Percentiles rank a stretch among this genome's conserved stretches.
These are phyloP conservation scores for Scleropages formosus DNA, from an alignment of 2,797 vertebrate genomes.

Conservation along the genomic window DNA sequence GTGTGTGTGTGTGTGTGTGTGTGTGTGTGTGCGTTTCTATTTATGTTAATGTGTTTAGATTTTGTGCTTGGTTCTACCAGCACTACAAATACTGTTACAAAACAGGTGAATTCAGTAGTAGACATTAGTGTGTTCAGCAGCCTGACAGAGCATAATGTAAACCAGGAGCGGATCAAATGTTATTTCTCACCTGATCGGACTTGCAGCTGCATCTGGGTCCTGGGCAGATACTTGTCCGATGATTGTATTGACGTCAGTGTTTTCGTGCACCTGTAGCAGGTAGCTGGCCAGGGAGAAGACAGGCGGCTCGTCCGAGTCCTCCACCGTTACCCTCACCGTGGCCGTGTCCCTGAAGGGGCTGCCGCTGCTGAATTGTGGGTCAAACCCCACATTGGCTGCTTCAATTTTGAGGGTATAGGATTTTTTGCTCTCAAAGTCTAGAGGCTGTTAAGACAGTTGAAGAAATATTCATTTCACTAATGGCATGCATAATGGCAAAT, in stretches of 20 bases:
- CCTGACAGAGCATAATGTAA: not conserved
- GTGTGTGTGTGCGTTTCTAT: no score
- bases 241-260: slow-evolving; percentile 84
- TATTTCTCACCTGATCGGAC: slow-evolving; percentile 80
- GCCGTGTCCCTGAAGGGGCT: slow-evolving; percentile 92
- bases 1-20: not conserved
- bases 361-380: slow-evolving; percentile 67
- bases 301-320: slow-evolving; percentile 91
- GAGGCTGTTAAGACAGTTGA: slow-evolving; percentile 73
- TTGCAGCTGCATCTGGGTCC: slow-evolving; percentile 81
- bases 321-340: slow-evolving; percentile 85
- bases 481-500: no score
- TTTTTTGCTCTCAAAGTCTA: slow-evolving; percentile 91
- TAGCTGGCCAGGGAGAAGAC: slow-evolving; percentile 86
- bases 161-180: not conserved
- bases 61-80: no score
- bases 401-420: slow-evolving; percentile 91
- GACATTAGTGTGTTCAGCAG: no score
- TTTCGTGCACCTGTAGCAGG: slow-evolving; percentile 88
- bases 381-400: slow-evolving; percentile 83
- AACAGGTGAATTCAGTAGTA: no score
- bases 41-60: no score
- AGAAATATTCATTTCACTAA: slow-evolving; percentile 67
- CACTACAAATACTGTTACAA: no score
- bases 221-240: slow-evolving; percentile 87